A percentile compares a stretch with the other conserved stretches of the same genome.
Evolutionary conservation across 2,797 vertebrate species (phyloP).

Genomic region (Pelobates cultripes): DNA sequence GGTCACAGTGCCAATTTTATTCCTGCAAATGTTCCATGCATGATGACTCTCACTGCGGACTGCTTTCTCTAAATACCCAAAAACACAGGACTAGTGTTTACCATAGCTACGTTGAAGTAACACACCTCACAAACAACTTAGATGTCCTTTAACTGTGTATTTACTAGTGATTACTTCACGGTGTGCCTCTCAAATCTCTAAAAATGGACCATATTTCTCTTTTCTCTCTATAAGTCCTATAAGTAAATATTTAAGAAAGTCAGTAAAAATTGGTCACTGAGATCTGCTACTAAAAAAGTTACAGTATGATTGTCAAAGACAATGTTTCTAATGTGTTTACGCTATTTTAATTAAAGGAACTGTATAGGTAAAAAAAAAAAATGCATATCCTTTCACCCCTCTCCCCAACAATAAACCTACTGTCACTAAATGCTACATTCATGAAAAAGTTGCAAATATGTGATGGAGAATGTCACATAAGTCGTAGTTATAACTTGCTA

Average conservation of each 20-base stretch:
- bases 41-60: constrained; percentile 43
- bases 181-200: not conserved
- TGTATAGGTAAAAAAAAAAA: too few species aligned
- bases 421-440: too few species aligned
- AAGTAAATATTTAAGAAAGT: not conserved
- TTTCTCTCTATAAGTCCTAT: not conserved
- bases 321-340: too few species aligned
- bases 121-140: constrained; percentile 40
- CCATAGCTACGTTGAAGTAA: constrained; percentile 31
- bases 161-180: not conserved
- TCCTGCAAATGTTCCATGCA: constrained; percentile 35
- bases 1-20: constrained; percentile 39
- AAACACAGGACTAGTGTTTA: constrained; percentile 52
- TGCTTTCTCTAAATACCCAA: constrained; percentile 44
- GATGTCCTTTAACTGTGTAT: constrained; percentile 17
- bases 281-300: too few species aligned
- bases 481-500: too few species aligned
- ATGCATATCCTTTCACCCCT: too few species aligned
- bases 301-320: too few species aligned
- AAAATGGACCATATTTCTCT: not conserved
- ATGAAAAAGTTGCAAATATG: too few species aligned
- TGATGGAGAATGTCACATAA: too few species aligned
- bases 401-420: too few species aligned
- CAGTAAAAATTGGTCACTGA: not conserved
- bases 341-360: too few species aligned